Evolutionary conservation across 2,113 vertebrate genomes (phyloP), one percentile per base, ranked within the genome.

Genomic region (Antidorcas marsupialis): DNA sequence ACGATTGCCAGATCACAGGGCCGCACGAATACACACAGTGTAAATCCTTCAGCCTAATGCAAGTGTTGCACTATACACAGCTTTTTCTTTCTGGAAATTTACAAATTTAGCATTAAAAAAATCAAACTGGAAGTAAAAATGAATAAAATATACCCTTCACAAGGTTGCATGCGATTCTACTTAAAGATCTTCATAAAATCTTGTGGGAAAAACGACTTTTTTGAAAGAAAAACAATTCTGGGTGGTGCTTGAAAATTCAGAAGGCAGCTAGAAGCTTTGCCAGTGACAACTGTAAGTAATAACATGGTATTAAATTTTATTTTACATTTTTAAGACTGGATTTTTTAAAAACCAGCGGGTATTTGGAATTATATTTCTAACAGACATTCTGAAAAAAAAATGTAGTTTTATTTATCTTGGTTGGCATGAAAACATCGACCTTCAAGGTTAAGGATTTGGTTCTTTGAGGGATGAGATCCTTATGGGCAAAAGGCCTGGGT

Each of bases 241-340:
- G 30, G 90, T 93, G 86, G 82, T 96, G 82, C 52, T 86, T 89
- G 85, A 90, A 93, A 94, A 94, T 95, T 96, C 95, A 96, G 96
- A 97, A 96, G 92, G 94, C 87, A 50, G 84, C 53, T 74, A 57
- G 60, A 92, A 95, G 59, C 90, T 95, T 85, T 92, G 98, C 97
- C 97, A 97, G 74, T 83, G 67, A 86, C 84, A 95, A 98, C 97
- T 85, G 76, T 95, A 96, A 97, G 98, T 92, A 98, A 98, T 95
- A 96, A 98, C 19, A 30, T 53, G 60, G 90, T 91, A 94, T 89
- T 96, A 95, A 30, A 87, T 97, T 97, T 98, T 98, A 89, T 98
- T 98, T 98, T 97, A 91, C 96, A 50, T 87, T 98, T 98, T 98
- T 98, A 94, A 97, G 88, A 89, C 53, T 4, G 12, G 36, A 64